Evolutionary conservation across 2,113 vertebrate species (phyloP), one percentile per base, ranked within the genome.

Genomic region (Mesitornis unicolor): DNA sequence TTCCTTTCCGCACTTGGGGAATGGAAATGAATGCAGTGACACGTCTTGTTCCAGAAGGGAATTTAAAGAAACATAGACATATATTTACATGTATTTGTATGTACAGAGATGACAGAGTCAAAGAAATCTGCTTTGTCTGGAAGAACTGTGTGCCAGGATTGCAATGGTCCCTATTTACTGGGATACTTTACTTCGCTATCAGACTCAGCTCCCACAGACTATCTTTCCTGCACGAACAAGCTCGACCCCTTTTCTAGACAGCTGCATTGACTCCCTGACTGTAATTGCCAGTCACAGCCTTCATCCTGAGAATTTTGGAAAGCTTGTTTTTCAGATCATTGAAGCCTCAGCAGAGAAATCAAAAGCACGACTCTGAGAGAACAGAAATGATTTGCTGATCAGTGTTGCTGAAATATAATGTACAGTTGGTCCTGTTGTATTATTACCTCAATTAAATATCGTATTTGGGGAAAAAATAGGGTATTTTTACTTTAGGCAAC

Each of bases 11-110:
- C 68, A 33, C 42, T 61, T 70, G 42, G 76, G 48, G 33, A 88
- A 59, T 84, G 47, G 75, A 93, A 94, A 96, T 54, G 17, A 80
- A 59, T 74, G 50, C 90, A 93, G 67, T 90, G 79, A 54, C 43
- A 83, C 65, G 70, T 71, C 48, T 85, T 42, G 9, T 84, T 84
- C 45, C 43, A 95, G 65, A 89, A 79, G 40, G 35, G 28, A 68
- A 56, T 89, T 75, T 18, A 67, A 63, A 76, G 26, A 79, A 90
- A 89, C 94, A 53, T 22, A 68, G 60, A 51, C 15, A 61, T 48
- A 13, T 61, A 73, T 50, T 76, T 74, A 43, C 11, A n/a, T 43
- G 4, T 45, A 45, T 73, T 80, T 80, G 20, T 79, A 6, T 31
- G 10, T 31, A 18, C 22, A 45, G 40, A 73, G 20, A 63, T 81